Base-by-base conservation (phyloP, 2,888 invertebrate species). In the Argyra leucocephala region DNA sequence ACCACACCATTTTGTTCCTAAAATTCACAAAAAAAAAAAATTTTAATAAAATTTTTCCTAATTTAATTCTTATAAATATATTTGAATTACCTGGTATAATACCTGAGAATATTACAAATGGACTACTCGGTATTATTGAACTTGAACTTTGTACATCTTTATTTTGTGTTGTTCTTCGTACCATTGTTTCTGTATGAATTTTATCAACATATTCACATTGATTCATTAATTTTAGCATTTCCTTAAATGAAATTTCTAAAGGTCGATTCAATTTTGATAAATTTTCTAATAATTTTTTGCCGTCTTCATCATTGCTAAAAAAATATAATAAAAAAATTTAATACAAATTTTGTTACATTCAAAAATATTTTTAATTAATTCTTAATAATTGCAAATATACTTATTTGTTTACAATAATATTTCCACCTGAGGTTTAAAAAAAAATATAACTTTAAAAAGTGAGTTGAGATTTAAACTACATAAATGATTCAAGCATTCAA, bases 1-100 rank as follows among this genome's bases (percentile, higher is more conserved):
- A 22, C 95, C 95, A 75, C 95, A 96, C 93, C 93, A 93, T 78
- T 93, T 93, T 57, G 93, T 93, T 69, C 93, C 93, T 92, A 76
- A 0, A 78, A 78, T 26, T 15, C 22, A 57, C n/a, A 31, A 18
- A 31, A 57, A 62, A 15, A n/a, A 36, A 48, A 26, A 12, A 3
- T 59, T 63, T 26, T 57, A 58, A 22, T 9, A 5, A 18, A 37
- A 3, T 37, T 10, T 62, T 63, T 1, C 9, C 36, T 31, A 6
- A 26, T 26, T 26, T 7, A 26, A 26, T 4, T 26, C 7, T 26
- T 6, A 26, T 7, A 6, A 26, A 7, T 26, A 7, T 26, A 26
- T 26, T 26, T 48, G 5, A 48, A 48, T 72, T 73, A 91, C 92
- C 92, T 80, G 92, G 92, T 75, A 91, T 84, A 69, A 92, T 91